phyloP scores from a whole-genome alignment of 2,797 vertebrate genomes.

The Spea hammondii region DNA sequence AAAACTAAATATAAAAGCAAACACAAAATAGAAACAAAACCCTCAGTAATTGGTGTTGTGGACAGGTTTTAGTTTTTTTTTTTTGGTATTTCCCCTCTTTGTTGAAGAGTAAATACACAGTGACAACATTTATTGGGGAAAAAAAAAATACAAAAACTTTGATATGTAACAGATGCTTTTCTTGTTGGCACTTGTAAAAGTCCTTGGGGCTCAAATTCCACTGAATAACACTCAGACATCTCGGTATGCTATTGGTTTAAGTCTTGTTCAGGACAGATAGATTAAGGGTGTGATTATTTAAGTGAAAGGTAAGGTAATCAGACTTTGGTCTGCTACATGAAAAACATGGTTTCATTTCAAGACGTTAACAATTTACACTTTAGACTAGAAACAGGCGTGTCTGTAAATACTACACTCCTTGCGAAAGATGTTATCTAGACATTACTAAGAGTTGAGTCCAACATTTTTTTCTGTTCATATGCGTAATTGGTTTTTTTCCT shows the following conservation, averaged over 20 bases:
- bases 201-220: slow-evolving; percentile 47
- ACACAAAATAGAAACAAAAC: no score
- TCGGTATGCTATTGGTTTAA: not conserved
- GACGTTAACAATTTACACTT: not conserved
- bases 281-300: slow-evolving; percentile 25
- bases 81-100: not conserved
- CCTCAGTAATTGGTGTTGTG: no score
- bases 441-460: not conserved
- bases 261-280: not conserved
- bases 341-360: not conserved
- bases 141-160: not conserved
- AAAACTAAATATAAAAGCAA: no score
- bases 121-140: not conserved
- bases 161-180: not conserved
- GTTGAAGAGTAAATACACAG: not conserved
- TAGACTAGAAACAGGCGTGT: not conserved
- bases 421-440: not conserved
- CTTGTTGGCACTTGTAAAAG: slow-evolving; percentile 24
- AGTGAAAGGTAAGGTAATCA: slow-evolving; percentile 30
- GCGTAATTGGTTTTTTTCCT: no score
- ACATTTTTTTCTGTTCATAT: not conserved
- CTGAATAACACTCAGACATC: slow-evolving; percentile 8
- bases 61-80: not conserved
- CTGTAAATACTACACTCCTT: not conserved
- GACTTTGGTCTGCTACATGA: slow-evolving; percentile 3